Evolutionary conservation across 1,140 invertebrate species (phyloP), one percentile per base, ranked within the genome.

Genomic region (Cherax destructor): DNA sequence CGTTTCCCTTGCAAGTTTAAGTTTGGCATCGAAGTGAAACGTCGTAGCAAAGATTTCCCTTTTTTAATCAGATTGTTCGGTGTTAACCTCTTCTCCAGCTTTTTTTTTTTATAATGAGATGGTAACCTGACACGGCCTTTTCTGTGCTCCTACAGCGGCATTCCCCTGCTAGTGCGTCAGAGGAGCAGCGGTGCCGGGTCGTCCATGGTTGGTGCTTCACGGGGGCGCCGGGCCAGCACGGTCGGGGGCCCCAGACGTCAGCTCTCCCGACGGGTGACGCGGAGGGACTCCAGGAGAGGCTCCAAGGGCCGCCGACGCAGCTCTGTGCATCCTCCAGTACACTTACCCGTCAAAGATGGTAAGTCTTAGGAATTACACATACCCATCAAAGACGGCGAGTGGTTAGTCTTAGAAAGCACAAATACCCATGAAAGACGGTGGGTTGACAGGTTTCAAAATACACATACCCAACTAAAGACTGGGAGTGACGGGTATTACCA

Each of bases 151-250:
- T 24, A 69, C 88, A 91, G 89, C 56, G 89, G 89, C 41, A 91
- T 91, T n/a, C 89, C 89, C n/a, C 41, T 91, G 13, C 83, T 91
- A 74, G 89, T 91, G 52, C 72, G 89, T 6, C 89, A 91, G 74
- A 47, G 89, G 24, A 83, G 83, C 49, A 61, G 83, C 21, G 80
- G 81, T 5, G 79, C 77, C 3, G 89, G 89, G 3, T 83, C 56
- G 24, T 21, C 74, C 16, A 61, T 72, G 83, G 59, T 59, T 18
- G 83, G 49, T 3, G 41, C 81, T 1, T 59, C 89, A 2, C 72
- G 76, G 18, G 89, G 89, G 4, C 74, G 89, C 7, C 83, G 89
- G 30, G 61, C 11, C n/a, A 91, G 89, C 56, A 85, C 77, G 56
- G 83, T 72, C 13, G 89, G 81, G 9, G 89, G 89, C 49, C 89